Evolutionary conservation across 92 coral and sea anemone species (phyloP).

Genomic region (Porites evermanni): DNA sequence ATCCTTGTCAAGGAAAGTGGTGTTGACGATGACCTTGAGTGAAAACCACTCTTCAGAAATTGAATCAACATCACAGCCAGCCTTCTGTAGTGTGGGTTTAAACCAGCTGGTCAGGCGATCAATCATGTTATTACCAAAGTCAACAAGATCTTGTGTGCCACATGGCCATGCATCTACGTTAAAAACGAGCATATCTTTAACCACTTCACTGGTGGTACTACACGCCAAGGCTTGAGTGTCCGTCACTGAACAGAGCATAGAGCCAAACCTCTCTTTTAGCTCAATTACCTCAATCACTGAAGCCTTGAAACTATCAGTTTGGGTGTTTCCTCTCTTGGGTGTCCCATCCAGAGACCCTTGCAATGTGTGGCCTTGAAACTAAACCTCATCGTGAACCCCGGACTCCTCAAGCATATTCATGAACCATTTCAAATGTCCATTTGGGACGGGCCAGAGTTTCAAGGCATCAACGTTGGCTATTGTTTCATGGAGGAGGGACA

Average conservation of each 20-base stretch:
- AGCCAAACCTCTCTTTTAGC: slow-evolving; percentile 32
- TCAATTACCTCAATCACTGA: slow-evolving; percentile 23
- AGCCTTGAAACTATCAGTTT: slow-evolving; percentile 31
- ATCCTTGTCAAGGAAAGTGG: slow-evolving; percentile 46
- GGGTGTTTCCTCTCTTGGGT: slow-evolving; percentile 21
- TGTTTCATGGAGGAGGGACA: slow-evolving; percentile 29
- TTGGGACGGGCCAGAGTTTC: slow-evolving; percentile 16
- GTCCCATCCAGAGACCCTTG: slow-evolving; percentile 18
- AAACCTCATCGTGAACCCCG: neutral
- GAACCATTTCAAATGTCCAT: slow-evolving; percentile 26
- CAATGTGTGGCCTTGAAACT: slow-evolving; percentile 26
- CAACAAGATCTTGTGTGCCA: slow-evolving; percentile 36
- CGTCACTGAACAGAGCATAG: neutral
- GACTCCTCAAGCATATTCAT: slow-evolving; percentile 13
- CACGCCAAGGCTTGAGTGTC: neutral
- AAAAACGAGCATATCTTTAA: slow-evolving; percentile 20
- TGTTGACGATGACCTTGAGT: slow-evolving; percentile 20
- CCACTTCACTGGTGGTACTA: neutral
- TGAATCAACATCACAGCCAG: slow-evolving; percentile 9
- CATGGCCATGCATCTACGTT: slow-evolving; percentile 54
- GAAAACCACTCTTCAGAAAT: slow-evolving; percentile 32
- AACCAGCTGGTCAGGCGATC: slow-evolving; percentile 47
- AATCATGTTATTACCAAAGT: slow-evolving; percentile 53
- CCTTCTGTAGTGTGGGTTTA: neutral
- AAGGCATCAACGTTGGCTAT: slow-evolving; percentile 30